Base-by-base conservation (phyloP, 2,888 invertebrate species). In the Venustoraphidia nigricollis region DNA sequence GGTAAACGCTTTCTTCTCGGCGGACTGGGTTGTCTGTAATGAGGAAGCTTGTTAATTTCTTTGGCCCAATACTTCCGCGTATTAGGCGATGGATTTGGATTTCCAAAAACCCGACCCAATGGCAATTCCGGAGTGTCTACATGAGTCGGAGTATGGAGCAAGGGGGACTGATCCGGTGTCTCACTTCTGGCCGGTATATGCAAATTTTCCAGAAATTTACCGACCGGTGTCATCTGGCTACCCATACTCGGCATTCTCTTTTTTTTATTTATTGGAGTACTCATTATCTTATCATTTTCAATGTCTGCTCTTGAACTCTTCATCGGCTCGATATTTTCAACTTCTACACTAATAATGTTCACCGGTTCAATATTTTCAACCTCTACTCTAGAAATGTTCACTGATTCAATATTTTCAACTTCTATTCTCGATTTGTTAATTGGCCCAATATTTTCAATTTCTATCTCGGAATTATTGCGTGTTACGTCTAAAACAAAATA, bases 51-150 rank as follows among this genome's bases (percentile, higher is more conserved):
- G 46, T 72, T 64, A n/a, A 72, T 60, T 66, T 66, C 74, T 49
- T 65, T 66, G 17, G 66, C 59, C 65, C 69, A 70, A 14, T 61
- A 62, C 58, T 77, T 76, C 48, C 70, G 64, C 3, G 73, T 66
- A 9, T 61, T 59, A 0, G 71, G 69, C 1, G 73, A 70, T 3
- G 75, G 74, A 60, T 71, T 64, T 0, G 69, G 62, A 43, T 47
- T 43, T 34, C 60, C 60, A 38, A 73, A 64, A 47, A 69, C 62
- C 36, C 66, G 65, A 2, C 75, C 76, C 49, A 73, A 69, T 0
- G 77, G 76, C 9, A 73, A 72, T 2, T 73, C 71, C 0, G 77
- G 77, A 0, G 77, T 77, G 10, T 68, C 62, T 3, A 71, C 61
- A 44, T 68, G 63, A 52, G 63, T 63, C 10, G 66, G 72, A 17